Percentiles rank a stretch among this genome's conserved stretches.
These are phyloP conservation scores for Lota lota DNA, from an alignment of 2,113 vertebrate genomes.

Conservation along the genomic window DNA sequence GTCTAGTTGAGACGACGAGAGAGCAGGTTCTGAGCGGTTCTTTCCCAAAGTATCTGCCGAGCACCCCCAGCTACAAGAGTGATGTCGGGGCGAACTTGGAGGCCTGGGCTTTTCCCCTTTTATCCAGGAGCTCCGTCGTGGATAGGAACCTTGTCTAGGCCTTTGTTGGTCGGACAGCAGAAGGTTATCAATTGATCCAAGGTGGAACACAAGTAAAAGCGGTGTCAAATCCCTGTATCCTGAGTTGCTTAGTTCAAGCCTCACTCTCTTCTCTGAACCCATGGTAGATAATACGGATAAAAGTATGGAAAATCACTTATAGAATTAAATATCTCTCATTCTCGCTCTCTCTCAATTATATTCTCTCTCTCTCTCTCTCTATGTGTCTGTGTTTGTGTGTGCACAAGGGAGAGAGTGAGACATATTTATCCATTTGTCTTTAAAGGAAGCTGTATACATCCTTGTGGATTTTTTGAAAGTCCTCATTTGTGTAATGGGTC, in stretches of 20 bases:
- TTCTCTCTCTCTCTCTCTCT: not conserved
- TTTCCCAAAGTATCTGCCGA: constrained; percentile 38
- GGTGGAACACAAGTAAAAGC: constrained; percentile 32
- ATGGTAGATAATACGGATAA: not conserved
- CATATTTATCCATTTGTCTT: too few relatives aligned
- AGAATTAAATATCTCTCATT: not conserved
- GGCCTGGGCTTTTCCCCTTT: not conserved
- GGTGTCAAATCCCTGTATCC: constrained; percentile 13
- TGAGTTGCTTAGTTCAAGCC: not conserved
- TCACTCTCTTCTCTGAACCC: not conserved
- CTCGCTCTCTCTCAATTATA: not conserved
- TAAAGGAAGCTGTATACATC: too few relatives aligned
- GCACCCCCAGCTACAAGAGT: constrained; percentile 34
- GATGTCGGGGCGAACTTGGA: not conserved
- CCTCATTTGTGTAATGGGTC: too few relatives aligned
- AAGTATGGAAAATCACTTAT: constrained; percentile 4
- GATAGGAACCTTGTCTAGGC: constrained; percentile 10
- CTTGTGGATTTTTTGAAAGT: too few relatives aligned
- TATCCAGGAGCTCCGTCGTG: not conserved
- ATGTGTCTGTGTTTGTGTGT: too few relatives aligned
- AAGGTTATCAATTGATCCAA: constrained; percentile 28
- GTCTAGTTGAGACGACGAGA: constrained; percentile 30
- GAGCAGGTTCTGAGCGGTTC: constrained; percentile 17
- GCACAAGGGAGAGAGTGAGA: too few relatives aligned
- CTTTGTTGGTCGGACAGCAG: constrained; percentile 17